Evolutionary conservation across 2,113 vertebrate species (phyloP), one percentile per base, ranked within the genome.

Genomic region (Hipposideros armiger): DNA sequence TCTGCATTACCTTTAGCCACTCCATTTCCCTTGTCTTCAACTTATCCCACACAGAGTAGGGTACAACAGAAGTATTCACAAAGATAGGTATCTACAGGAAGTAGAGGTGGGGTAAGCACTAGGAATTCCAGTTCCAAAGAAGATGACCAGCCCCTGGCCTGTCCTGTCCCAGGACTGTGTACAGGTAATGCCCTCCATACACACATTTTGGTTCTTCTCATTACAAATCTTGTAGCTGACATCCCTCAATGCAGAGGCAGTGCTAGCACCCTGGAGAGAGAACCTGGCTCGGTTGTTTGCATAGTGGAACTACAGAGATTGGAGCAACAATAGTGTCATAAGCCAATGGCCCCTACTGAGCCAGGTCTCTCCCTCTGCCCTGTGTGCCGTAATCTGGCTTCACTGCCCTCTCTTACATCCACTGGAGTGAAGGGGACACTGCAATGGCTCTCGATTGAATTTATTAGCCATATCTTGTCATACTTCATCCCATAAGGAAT

Each of bases 401-500:
- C 40, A 16, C 67, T 76, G 81, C 76, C 32, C 20, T 74, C 19
- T 77, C 98, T 97, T 97, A 99, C 99, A 80, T 99, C 98, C 30
- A 99, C 95, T 15, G 99, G 98, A 64, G 76, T 97, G 96, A 99
- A 99, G 0, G 98, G 95, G 47, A 99, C 94, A 0, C 96, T 93
- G 95, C 99, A 99, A 9, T 97, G 93, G 80, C 97, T 98, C 95
- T 99, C 98, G 72, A 99, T 97, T 19, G 98, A 96, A 15, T 97
- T 95, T 47, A 99, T 42, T 52, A 99, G 96, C 99, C 99, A 99
- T 11, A 95, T 95, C 94, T 98, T 99, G 2, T 99, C 98, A 80
- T 99, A 99, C 54, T 98, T 99, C 96, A 93, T 98, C 50, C 99
- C 99, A 47, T 97, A 97, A n/a, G 99, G 99, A 96, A 99, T 98